phyloP scores from a whole-genome alignment of 2,797 vertebrate species.

The Dromococcyx pavoninus region DNA sequence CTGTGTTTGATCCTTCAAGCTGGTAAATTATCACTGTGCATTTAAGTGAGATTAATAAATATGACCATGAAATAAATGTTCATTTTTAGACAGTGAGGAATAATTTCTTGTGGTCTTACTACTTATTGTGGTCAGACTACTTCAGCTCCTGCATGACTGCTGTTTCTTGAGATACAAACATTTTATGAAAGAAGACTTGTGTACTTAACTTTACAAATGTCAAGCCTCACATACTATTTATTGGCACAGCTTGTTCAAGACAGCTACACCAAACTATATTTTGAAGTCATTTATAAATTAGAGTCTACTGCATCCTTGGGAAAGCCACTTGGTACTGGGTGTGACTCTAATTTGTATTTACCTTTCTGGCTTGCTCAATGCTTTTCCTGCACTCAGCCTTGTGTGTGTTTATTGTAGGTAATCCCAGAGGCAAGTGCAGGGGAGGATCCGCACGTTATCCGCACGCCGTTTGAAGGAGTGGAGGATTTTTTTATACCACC shows the following conservation, averaged over 20 bases:
- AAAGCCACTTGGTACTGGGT: fast-evolving
- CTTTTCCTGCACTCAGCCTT: not conserved
- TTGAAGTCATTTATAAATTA: not conserved
- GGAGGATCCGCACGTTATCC: conserved; percentile 84
- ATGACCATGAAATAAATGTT: conserved; percentile 7
- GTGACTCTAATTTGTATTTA: not conserved
- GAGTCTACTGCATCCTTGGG: not conserved
- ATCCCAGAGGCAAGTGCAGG: conserved; percentile 89
- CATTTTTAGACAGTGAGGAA: not conserved
- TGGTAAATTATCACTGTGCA: not conserved
- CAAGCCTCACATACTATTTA: conserved; percentile 14
- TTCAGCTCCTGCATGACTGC: not conserved
- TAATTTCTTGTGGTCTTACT: not conserved
- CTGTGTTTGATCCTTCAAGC: not conserved
- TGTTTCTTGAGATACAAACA: not conserved
- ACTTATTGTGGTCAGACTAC: not conserved
- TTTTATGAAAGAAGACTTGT: not conserved
- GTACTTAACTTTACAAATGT: conserved; percentile 26
- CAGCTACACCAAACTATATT: not conserved
- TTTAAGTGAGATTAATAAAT: conserved; percentile 60
- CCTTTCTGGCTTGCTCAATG: not conserved
- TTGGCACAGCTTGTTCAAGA: not conserved
- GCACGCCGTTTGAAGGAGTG: conserved; percentile 86
- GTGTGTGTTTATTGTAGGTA: conserved; percentile 78
- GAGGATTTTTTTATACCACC: conserved; percentile 93